Evolutionary conservation across 2,888 invertebrate species (phyloP).

Genomic region (Catocala fraxini): DNA sequence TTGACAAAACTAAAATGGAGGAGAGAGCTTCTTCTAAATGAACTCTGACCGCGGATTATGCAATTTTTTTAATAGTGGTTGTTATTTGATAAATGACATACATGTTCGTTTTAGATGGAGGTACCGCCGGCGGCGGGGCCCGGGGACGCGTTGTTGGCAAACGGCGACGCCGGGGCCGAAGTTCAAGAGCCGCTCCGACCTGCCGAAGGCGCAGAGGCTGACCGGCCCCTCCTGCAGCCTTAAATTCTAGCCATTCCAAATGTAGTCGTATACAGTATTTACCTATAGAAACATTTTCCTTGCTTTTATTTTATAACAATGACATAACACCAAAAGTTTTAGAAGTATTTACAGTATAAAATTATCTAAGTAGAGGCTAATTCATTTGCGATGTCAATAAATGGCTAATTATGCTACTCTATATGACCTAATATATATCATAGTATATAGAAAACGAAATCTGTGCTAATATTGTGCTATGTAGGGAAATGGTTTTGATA

Average conservation of each 20-base stretch:
- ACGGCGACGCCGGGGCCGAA: slow-evolving; percentile 47
- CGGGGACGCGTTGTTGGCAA: slow-evolving; percentile 59
- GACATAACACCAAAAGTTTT: slow-evolving; percentile 24
- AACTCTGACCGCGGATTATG: slow-evolving; percentile 17
- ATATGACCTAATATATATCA: not conserved
- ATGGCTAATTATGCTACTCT: not conserved
- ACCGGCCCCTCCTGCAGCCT: slow-evolving; percentile 50
- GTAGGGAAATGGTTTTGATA: not conserved
- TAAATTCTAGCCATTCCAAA: slow-evolving; percentile 38
- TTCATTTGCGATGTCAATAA: slow-evolving; percentile 4
- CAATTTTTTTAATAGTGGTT: slow-evolving; percentile 1
- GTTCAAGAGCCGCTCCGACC: slow-evolving; percentile 26
- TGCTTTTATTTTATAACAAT: slow-evolving; percentile 20
- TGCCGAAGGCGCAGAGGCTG: slow-evolving; percentile 35
- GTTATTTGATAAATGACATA: slow-evolving; percentile 8
- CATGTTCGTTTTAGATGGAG: slow-evolving; percentile 37
- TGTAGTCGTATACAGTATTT: slow-evolving; percentile 15
- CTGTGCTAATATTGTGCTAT: not conserved
- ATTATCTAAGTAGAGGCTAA: slow-evolving; percentile 3
- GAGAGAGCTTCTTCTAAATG: slow-evolving; percentile 3
- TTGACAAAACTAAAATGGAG: not conserved
- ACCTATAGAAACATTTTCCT: slow-evolving; percentile 9
- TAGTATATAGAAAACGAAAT: not conserved
- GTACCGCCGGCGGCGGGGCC: slow-evolving; percentile 43
- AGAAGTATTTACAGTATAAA: slow-evolving; percentile 1